Evolutionary conservation across 1,140 invertebrate species (phyloP).

Genomic region (Lepidurus arcticus): DNA sequence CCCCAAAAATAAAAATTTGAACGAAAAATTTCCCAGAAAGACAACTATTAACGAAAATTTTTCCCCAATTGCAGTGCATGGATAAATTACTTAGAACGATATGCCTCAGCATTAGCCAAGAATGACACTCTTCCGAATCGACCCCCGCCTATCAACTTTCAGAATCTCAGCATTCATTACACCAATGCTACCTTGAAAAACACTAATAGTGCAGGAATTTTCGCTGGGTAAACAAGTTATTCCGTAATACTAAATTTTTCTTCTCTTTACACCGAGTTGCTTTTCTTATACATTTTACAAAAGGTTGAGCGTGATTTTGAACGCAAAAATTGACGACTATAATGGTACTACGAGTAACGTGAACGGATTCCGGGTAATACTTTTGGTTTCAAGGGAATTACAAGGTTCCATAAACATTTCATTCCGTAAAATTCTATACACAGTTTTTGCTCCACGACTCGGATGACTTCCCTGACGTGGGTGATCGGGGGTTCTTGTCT

Average conservation of each 20-base stretch:
- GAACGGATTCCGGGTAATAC: slow-evolving; percentile 28
- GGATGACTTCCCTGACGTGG: slow-evolving; percentile 34
- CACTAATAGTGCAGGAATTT: slow-evolving; percentile 3
- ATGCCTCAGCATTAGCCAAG: neutral
- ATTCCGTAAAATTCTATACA: neutral
- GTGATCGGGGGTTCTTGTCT: slow-evolving; percentile 29
- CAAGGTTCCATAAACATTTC: too few relatives aligned
- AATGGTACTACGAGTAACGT: slow-evolving; percentile 27
- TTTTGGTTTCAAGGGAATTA: neutral
- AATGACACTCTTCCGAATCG: neutral
- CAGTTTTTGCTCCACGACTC: slow-evolving; percentile 41
- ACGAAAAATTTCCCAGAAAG: neutral
- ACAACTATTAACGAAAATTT: neutral
- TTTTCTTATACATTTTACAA: neutral
- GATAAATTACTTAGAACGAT: neutral
- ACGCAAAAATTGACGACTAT: slow-evolving; percentile 28
- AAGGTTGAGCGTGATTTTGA: neutral
- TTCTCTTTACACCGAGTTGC: neutral
- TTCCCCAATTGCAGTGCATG: neutral
- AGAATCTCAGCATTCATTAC: neutral
- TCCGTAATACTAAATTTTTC: neutral
- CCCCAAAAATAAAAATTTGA: neutral
- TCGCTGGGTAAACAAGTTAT: neutral
- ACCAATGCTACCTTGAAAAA: neutral
- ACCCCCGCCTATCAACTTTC: neutral